Base-by-base conservation (phyloP, 2,113 vertebrate species). In the Rhinoderma darwinii region DNA sequence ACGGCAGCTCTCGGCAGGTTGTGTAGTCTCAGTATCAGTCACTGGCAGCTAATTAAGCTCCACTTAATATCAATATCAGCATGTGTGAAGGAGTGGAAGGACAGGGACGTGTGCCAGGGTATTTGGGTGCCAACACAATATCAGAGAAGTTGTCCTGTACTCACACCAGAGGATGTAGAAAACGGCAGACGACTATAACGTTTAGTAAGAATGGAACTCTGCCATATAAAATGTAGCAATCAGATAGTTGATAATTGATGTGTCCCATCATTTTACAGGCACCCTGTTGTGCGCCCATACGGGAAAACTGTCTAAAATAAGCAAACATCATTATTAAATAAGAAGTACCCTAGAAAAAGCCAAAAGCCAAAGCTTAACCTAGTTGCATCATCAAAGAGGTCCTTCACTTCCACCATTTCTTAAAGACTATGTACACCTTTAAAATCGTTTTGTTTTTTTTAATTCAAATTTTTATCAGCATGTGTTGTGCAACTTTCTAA, bases 31-130 rank as follows among this genome's bases (percentile, higher is more conserved):
- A 50, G 2, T 61, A 86, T 44, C 68, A 76, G 81, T 66, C 50
- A 20, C 32, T 50, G 47, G 85, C 77, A 89, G 82, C 51, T 88
- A 86, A 41, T 89, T 87, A 74, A n/a, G 50, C 61, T 82, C 74
- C 43, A 82, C 22, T 74, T 88, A n/a, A n/a, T n/a, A 79, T 78
- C 2, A 73, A 47, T 76, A 84, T 63, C 39, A 63, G 72, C 43
- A 14, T 14, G 68, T 68, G 70, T 78, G 84, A 80, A 50, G 63
- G 37, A 30, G 20, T 27, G n/a, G 44, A 70, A 73, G 27, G 0
- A 35, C 5, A 84, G 66, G 37, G 47, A 51, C 20, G 9, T 17
- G 86, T 87, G 88, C 70, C 82, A 82, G 3, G 37, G 35, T 56
- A 32, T 61, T 10, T 43, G 32, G 20, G 0, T 88, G 68, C 54